Percentiles rank a stretch among this genome's conserved stretches.
Conservation (phyloP, 2,888 invertebrate species). For the Archips xylosteana region DNA sequence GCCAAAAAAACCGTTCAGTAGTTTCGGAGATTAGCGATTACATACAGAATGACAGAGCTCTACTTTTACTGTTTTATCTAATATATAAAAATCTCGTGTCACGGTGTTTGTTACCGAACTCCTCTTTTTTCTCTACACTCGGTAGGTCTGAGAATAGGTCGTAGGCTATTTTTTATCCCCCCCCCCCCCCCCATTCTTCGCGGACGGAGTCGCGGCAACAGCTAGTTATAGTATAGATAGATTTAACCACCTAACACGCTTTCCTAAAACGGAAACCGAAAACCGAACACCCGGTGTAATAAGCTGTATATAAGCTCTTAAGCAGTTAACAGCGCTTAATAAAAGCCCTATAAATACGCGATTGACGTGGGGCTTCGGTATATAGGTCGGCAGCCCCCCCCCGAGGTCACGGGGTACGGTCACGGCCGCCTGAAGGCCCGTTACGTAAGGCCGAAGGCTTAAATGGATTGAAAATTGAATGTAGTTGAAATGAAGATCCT, state of each 20-base stretch:
- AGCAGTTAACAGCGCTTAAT: not conserved
- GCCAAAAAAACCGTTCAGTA: too few species aligned
- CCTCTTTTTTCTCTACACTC: too few species aligned
- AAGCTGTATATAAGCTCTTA: not conserved
- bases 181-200: too few species aligned
- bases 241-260: not conserved
- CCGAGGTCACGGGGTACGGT: slow-evolving; percentile 4
- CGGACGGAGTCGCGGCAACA: too few species aligned
- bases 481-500: not conserved
- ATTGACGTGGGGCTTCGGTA: slow-evolving; percentile 10
- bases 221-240: too few species aligned
- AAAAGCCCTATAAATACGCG: slow-evolving; percentile 19
- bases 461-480: slow-evolving; percentile 1
- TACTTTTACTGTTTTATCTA: too few species aligned
- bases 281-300: slow-evolving; percentile 2
- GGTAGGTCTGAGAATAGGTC: too few species aligned
- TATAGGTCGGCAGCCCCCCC: slow-evolving; percentile 9
- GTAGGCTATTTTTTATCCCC: too few species aligned
- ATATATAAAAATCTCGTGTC: too few species aligned
- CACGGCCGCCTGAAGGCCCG: slow-evolving; percentile 5
- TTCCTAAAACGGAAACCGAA: not conserved
- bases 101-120: too few species aligned
- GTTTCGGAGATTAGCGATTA: too few species aligned
- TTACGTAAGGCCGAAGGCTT: slow-evolving; percentile 6
- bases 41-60: too few species aligned